Base-by-base conservation (phyloP, 2,797 vertebrate species). In the Prunella strophiata region DNA sequence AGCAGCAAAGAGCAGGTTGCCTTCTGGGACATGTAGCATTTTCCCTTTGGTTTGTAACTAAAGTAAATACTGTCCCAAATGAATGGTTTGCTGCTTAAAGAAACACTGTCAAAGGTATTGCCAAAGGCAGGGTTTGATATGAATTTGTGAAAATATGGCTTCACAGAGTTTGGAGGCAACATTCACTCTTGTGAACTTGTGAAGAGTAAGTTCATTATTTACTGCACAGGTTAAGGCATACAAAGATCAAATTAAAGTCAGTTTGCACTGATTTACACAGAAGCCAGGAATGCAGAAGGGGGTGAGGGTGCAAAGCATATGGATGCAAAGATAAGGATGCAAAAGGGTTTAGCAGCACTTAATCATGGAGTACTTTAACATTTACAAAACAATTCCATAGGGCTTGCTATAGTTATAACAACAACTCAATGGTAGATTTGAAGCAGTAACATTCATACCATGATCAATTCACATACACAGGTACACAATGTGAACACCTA, bases 331-430 rank as follows among this genome's bases (percentile, higher is more conserved):
- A 30, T 29, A 62, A 82, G 16, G 48, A 34, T 50, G 32, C 32
- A 75, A 27, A 50, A 70, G 32, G 7, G 10, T 51, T 45, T 45
- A 83, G 20, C 50, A 83, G 63, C 43, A 70, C 12, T 38, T 43
- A 29, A 38, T 32, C 23, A 62, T 1, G 0, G 5, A 57, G 50
- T 22, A 51, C 20, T 45, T n/a, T 2, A 29, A 38, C 57, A 87
- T 7, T 65, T 32, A 36, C 27, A 51, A 51, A 51, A 27, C 2
- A 21, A 45, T 71, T 76, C n/a, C 50, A 34, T 1, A 11, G 55
- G 23, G 38, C 12, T 70, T 7, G 0, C 43, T 50, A 4, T 3
- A 43, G 36, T 3, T n/a, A 3, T 3, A 57, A 32, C 13, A 67
- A 42, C 4, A 15, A 63, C 23, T 45, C 63, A n/a, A 70, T 17